Conservation (phyloP, 2,888 invertebrate genomes). For the Luperina nickerlii region DNA sequence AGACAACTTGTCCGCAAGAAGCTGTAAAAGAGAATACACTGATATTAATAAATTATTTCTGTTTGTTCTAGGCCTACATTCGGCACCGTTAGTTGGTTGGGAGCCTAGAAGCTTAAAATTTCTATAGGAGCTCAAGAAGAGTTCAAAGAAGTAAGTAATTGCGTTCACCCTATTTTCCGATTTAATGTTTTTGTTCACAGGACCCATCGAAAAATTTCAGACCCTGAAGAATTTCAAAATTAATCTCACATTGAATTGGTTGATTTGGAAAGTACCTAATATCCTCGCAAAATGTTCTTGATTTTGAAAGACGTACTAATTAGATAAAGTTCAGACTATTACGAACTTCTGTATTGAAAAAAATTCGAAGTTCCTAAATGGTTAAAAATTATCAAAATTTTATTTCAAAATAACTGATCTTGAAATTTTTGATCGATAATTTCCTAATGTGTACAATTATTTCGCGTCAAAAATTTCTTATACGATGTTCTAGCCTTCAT, state of each 20-base stretch:
- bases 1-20: constrained; percentile 22
- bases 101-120: constrained; percentile 88
- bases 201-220: constrained; percentile 35
- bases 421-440: constrained; percentile 32
- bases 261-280: constrained; percentile 26
- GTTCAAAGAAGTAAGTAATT: constrained; percentile 88
- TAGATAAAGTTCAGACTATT: constrained; percentile 1
- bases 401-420: constrained; percentile 22
- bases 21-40: background rate
- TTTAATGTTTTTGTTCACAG: constrained; percentile 78
- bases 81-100: constrained; percentile 81
- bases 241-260: constrained; percentile 15
- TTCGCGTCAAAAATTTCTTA: constrained; percentile 10
- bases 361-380: constrained; percentile 35
- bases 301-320: background rate
- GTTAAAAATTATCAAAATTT: constrained; percentile 17
- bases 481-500: constrained; percentile 39
- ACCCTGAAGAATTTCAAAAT: constrained; percentile 41
- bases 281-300: background rate
- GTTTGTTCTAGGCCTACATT: constrained; percentile 87
- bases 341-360: constrained; percentile 12
- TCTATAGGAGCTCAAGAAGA: constrained; percentile 88
- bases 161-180: constrained; percentile 69
- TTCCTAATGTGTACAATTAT: constrained; percentile 53
- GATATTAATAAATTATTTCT: constrained; percentile 25